Evolutionary conservation across 2,113 vertebrate genomes (phyloP).

Genomic region (Xiphias gladius): DNA sequence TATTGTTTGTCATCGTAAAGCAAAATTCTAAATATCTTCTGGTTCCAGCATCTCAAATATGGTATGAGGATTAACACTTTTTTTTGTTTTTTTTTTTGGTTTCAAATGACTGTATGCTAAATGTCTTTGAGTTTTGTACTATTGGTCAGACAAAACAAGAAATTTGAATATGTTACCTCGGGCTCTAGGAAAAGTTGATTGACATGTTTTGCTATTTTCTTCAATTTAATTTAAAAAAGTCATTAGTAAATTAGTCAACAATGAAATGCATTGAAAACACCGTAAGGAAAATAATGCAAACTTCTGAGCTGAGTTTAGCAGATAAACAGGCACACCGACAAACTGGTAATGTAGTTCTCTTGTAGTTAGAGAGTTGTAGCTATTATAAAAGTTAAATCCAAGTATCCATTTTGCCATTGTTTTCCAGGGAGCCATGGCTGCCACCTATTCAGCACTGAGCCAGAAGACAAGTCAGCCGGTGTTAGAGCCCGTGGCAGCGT

Average conservation of each 20-base stretch:
- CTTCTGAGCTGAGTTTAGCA: too few species aligned
- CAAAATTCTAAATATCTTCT: not conserved
- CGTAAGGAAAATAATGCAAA: too few species aligned
- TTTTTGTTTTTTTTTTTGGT: too few species aligned
- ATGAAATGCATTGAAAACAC: too few species aligned
- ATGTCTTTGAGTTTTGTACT: not conserved
- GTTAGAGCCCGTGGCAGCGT: conserved; percentile 96
- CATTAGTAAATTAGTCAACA: not conserved
- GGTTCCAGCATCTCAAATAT: not conserved
- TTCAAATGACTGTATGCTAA: too few species aligned
- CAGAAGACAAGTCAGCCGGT: conserved; percentile 95
- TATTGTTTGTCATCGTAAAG: not conserved
- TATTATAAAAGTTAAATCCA: not conserved
- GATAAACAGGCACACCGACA: not conserved
- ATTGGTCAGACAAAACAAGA: not conserved
- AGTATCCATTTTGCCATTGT: not conserved
- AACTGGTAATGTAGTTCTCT: not conserved
- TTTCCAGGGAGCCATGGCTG: conserved; percentile 92
- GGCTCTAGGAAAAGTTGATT: not conserved
- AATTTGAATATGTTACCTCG: not conserved
- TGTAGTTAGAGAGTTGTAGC: not conserved
- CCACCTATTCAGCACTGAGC: conserved; percentile 94
- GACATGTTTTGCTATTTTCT: not conserved
- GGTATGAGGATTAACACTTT: too few species aligned
- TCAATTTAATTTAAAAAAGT: not conserved